A percentile compares a stretch with the other conserved stretches of the same genome.
These are phyloP conservation scores for Benitochromis conjunctus DNA, from an alignment of 2,113 vertebrate genomes.

Conservation along the genomic window DNA sequence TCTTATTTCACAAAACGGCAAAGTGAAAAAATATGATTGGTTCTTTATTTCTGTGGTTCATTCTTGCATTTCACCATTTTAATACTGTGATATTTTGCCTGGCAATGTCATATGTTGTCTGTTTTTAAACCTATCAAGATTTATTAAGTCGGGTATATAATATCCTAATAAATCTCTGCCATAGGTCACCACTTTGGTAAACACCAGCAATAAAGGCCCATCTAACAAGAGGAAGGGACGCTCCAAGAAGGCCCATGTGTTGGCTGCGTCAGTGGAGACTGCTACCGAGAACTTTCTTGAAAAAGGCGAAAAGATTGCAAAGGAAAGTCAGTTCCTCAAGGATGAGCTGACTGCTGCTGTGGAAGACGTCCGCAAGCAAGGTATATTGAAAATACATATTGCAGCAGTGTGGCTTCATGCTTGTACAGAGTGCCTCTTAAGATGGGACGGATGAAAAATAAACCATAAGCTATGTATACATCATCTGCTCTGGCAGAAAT, in stretches of 20 bases:
- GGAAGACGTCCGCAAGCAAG: conserved; percentile 98
- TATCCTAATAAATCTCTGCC: neutral
- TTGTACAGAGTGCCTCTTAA: conserved; percentile 9
- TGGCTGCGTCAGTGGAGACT: conserved; percentile 95
- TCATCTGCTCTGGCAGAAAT: conserved; percentile 15
- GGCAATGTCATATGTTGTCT: neutral
- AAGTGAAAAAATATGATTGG: neutral
- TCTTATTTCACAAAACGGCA: neutral
- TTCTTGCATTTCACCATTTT: neutral
- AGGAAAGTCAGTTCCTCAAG: conserved; percentile 96
- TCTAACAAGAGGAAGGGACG: conserved; percentile 98
- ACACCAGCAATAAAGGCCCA: conserved; percentile 96
- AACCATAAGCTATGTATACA: conserved; percentile 41
- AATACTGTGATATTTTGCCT: neutral
- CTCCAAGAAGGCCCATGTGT: conserved; percentile 97
- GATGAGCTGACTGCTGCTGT: conserved; percentile 94
- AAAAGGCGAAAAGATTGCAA: conserved; percentile 97
- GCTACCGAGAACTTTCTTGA: conserved; percentile 98
- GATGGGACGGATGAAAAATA: conserved; percentile 39
- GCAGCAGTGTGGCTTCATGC: neutral
- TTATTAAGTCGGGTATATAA: neutral
- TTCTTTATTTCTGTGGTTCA: neutral
- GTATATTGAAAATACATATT: conserved; percentile 66
- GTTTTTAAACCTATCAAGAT: neutral
- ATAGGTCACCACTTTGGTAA: conserved; percentile 96